These are phyloP conservation scores for Pelobates cultripes DNA, from an alignment of 2,797 vertebrate species.

Conservation along the genomic window DNA sequence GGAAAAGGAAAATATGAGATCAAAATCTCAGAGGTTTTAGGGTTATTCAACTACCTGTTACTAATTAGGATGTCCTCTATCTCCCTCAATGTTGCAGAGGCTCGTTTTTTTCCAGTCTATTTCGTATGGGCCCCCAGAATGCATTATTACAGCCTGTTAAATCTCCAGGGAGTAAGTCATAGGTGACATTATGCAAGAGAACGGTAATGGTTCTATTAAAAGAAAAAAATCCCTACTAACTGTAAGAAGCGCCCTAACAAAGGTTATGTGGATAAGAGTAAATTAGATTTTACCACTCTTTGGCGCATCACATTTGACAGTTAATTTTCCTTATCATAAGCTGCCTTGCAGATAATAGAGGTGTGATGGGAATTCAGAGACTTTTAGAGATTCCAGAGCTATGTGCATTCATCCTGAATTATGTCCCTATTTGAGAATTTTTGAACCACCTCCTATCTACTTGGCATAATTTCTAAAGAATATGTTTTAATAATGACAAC, in stretches of 20 bases:
- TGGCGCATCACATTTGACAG: slow-evolving; percentile 22
- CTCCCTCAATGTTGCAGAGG: neutral
- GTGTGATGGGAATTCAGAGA: slow-evolving; percentile 26
- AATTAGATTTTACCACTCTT: slow-evolving; percentile 50
- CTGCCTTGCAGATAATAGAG: slow-evolving; percentile 23
- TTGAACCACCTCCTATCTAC: neutral
- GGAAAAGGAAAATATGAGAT: neutral
- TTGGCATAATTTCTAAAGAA: neutral
- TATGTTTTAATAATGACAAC: neutral
- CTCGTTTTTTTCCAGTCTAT: slow-evolving; percentile 29
- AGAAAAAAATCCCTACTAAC: slow-evolving; percentile 41
- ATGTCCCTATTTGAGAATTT: neutral
- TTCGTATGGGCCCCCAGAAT: slow-evolving; percentile 62
- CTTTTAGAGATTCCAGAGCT: slow-evolving; percentile 25
- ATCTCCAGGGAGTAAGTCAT: neutral
- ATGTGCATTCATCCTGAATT: slow-evolving; percentile 28
- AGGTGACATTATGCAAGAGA: slow-evolving; percentile 60
- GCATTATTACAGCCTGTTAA: slow-evolving; percentile 58
- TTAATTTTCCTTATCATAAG: slow-evolving; percentile 56
- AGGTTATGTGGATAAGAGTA: slow-evolving; percentile 44
- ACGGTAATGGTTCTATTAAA: slow-evolving; percentile 55
- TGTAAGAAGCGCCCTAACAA: slow-evolving; percentile 51
- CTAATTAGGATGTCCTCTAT: neutral
- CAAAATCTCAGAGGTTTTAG: neutral
- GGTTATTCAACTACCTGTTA: slow-evolving; percentile 1